Evolutionary conservation across 2,797 vertebrate genomes (phyloP), one percentile per base, ranked within the genome.

Genomic region (Cheirogaleus major): DNA sequence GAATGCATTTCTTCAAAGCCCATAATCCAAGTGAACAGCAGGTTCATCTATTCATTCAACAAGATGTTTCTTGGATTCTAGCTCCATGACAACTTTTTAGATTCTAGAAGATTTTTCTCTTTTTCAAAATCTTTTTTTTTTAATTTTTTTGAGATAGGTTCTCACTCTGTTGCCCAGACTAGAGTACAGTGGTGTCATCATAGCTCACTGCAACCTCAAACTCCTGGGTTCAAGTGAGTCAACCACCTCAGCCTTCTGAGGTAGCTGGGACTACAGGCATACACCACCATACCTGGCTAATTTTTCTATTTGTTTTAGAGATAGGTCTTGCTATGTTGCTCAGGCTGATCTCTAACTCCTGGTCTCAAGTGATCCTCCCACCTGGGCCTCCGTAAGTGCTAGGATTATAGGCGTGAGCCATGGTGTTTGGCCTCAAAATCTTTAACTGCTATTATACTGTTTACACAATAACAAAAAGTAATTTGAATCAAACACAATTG

Each of bases 381-480:
- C 15, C 17, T 67, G 32, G n/a, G 32, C 8, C 17, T 67, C 32
- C 63, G 32, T 35, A 67, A n/a, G 32, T 67, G 63, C 32, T n/a
- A 67, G 63, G 32, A 65, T 65, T 65, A n/a, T n/a, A 17, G 17
- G 32, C 17, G n/a, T 9, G 63, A 65, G 17, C 17, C 63, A 18
- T 18, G 17, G 63, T n/a, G 32, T 67, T n/a, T 67, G 8, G 63
- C 63, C 63, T 79, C 18, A 92, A 82, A 96, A 69, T 18, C 9
- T 86, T 63, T 83, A 75, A 95, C 50, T 65, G 35, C 4, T 93
- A 95, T 43, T 27, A 23, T 25, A 88, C 9, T 63, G 23, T 90
- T 90, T 93, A 85, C 14, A 57, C 25, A 80, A 5, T 63, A 91
- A 84, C 27, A 81, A 93, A 90, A 85, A 72, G 35, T 63, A 87